Conservation (phyloP, 2,888 invertebrate species). For the Pseudeuparius sepicola region DNA sequence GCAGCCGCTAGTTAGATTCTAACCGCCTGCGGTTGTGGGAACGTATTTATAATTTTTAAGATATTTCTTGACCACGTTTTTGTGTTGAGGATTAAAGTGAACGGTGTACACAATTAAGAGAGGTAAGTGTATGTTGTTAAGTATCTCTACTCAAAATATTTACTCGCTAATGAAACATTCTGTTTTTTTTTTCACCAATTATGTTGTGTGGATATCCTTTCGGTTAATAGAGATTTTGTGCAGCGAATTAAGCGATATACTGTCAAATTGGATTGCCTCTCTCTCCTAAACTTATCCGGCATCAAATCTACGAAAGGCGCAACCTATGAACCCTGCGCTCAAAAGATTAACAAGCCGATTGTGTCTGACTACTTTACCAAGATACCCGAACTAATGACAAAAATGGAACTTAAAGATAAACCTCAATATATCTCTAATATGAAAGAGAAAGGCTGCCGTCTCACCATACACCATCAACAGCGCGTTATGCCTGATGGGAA, state of each 20-base stretch:
- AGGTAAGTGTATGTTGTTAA: conserved; percentile 7
- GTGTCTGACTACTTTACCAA: conserved; percentile 23
- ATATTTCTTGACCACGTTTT: too few relatives aligned
- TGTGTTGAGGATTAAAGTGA: conserved; percentile 2
- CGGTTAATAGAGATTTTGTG: conserved; percentile 13
- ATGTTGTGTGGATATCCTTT: conserved; percentile 8
- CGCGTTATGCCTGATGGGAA: too few relatives aligned
- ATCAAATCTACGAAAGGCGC: conserved; percentile 22
- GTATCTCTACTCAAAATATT: conserved; percentile 8
- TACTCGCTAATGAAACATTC: conserved; percentile 4
- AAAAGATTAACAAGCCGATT: conserved; percentile 23
- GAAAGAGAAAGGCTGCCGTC: conserved; percentile 25
- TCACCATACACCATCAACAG: conserved; percentile 28
- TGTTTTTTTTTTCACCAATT: conserved; percentile 8
- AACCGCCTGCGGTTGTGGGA: too few relatives aligned
- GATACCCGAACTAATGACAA: conserved; percentile 18
- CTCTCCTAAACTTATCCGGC: conserved; percentile 11
- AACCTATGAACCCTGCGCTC: conserved; percentile 25
- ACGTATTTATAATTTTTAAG: too few relatives aligned
- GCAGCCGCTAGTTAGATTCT: too few relatives aligned
- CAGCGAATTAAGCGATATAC: conserved; percentile 11
- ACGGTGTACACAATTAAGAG: too few relatives aligned
- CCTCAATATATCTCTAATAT: conserved; percentile 27
- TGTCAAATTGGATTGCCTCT: conserved; percentile 10
- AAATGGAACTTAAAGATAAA: too few relatives aligned